A percentile compares a stretch with the other conserved stretches of the same genome.
Conservation (phyloP, 2,888 invertebrate genomes). For the Leuctra nigra region DNA sequence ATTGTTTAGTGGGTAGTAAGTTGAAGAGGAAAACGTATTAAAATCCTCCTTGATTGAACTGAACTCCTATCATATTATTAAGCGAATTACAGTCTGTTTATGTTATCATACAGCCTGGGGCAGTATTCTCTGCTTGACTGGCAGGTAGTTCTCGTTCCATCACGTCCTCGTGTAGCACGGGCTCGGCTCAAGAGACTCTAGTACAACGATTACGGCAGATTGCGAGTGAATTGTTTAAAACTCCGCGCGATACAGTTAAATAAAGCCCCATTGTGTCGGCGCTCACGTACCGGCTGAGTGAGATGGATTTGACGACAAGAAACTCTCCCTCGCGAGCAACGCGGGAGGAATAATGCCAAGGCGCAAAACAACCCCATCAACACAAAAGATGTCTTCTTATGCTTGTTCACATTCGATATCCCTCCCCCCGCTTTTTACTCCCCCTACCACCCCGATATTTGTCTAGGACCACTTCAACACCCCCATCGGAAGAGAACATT, state of each 20-base stretch:
- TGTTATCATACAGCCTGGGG: no score
- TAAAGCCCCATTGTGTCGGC: slow-evolving; percentile 3
- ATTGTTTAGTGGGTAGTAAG: no score
- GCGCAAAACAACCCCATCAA: slow-evolving; percentile 6
- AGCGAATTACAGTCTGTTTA: no score
- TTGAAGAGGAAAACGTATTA: no score
- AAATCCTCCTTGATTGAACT: no score
- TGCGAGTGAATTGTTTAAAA: slow-evolving; percentile 9
- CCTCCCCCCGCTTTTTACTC: slow-evolving; percentile 3
- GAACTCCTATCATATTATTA: no score
- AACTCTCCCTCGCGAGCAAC: background rate
- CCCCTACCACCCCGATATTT: slow-evolving; percentile 2
- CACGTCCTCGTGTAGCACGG: no score
- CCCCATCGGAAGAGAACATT: no score
- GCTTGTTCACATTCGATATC: slow-evolving; percentile 2
- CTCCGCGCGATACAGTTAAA: slow-evolving; percentile 6
- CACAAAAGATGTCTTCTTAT: slow-evolving; percentile 12
- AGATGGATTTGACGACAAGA: slow-evolving; percentile 13
- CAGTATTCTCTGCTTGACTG: no score
- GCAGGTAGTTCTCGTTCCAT: no score
- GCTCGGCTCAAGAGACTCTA: no score
- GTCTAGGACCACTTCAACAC: slow-evolving; percentile 16
- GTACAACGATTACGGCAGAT: slow-evolving; percentile 5
- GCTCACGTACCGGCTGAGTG: background rate
- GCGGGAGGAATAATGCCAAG: background rate